These are phyloP conservation scores for Syrrhaptes paradoxus DNA, from an alignment of 2,113 vertebrate species.

Conservation along the genomic window DNA sequence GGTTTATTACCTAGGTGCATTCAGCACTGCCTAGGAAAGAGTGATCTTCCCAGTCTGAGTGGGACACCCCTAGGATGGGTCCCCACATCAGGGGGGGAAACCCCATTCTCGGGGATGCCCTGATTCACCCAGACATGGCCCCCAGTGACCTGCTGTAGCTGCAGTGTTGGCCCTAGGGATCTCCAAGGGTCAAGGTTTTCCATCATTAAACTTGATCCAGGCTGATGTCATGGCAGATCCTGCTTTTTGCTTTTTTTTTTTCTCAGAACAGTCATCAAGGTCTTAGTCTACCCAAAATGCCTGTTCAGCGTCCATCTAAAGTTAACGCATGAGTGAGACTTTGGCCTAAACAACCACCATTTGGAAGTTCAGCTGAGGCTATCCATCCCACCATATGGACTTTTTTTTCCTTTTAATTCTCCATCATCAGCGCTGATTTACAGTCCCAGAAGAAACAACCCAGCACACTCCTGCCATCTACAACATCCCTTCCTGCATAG, in stretches of 20 bases:
- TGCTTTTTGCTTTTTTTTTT: background rate
- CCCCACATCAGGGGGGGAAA: background rate
- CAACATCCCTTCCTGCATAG: background rate
- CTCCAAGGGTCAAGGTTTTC: background rate
- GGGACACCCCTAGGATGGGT: background rate
- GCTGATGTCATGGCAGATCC: background rate
- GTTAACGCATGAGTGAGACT: background rate
- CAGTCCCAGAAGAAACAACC: background rate
- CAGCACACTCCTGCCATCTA: background rate
- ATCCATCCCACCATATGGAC: accelerated
- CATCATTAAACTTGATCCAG: background rate
- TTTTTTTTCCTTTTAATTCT: background rate
- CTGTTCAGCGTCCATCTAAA: background rate
- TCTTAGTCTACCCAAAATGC: background rate
- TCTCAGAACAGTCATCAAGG: background rate
- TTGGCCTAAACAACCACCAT: background rate
- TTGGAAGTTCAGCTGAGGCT: background rate
- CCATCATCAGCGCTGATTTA: background rate
- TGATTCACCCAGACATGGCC: background rate
- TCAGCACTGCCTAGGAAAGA: background rate
- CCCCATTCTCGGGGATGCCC: background rate
- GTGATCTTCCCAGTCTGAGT: background rate
- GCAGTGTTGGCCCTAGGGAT: background rate
- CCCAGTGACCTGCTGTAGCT: background rate
- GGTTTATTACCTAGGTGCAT: background rate